A percentile compares a stretch with the other conserved stretches of the same genome.
These are phyloP conservation scores for Colletes gigas DNA, from an alignment of 1,140 invertebrate genomes.

Conservation along the genomic window DNA sequence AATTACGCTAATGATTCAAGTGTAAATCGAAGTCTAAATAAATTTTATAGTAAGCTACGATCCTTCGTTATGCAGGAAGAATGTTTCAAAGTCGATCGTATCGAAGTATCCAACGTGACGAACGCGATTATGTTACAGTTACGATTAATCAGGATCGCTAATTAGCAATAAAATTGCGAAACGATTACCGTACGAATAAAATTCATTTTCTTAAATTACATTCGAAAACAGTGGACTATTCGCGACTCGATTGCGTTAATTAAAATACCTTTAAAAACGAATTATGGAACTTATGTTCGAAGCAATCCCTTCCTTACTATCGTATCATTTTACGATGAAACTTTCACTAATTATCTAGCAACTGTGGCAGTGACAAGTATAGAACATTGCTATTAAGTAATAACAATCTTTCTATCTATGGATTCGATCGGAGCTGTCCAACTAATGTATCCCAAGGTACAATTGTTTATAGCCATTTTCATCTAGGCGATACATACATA, in stretches of 20 bases:
- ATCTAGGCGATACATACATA: constrained; percentile 23
- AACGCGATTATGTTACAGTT: background rate
- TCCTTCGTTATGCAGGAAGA: background rate
- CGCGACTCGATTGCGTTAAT: background rate
- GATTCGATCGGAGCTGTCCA: constrained; percentile 41
- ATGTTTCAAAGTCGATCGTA: background rate
- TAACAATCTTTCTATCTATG: constrained; percentile 27
- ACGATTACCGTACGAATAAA: background rate
- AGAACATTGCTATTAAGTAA: constrained; percentile 25
- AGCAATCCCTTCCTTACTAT: background rate
- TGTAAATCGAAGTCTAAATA: background rate
- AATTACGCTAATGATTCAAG: background rate
- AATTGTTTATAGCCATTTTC: constrained; percentile 27
- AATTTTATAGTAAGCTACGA: background rate
- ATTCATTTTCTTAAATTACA: constrained; percentile 19
- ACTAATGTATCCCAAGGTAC: constrained; percentile 37
- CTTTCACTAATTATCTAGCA: background rate
- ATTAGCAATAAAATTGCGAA: background rate
- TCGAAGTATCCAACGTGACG: background rate
- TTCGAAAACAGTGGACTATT: background rate
- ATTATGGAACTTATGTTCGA: background rate
- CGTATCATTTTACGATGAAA: constrained; percentile 12
- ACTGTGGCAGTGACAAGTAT: constrained; percentile 33
- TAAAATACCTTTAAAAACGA: background rate
- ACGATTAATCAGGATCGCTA: background rate